Conservation (phyloP, 1,140 invertebrate genomes). For the Sipha flava region DNA sequence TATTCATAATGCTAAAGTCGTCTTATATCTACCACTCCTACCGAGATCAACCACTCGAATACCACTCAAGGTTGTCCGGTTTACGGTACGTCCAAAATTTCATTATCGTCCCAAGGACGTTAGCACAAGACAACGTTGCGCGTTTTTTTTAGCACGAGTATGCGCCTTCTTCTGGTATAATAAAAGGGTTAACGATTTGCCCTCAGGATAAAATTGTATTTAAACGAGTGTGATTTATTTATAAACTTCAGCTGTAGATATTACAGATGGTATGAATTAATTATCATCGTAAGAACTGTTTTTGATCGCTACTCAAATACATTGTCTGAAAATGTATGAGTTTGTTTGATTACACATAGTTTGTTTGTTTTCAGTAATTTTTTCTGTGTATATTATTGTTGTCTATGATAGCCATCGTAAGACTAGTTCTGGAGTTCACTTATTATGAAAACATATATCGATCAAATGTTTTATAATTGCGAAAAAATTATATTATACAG, state of each 20-base stretch:
- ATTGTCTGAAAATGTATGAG: background rate
- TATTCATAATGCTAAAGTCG: background rate
- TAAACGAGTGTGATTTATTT: background rate
- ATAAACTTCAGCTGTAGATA: background rate
- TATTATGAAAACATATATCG: background rate
- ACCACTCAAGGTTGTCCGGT: constrained; percentile 22
- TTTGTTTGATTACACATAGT: background rate
- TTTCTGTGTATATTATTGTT: background rate
- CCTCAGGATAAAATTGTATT: background rate
- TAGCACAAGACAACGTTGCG: background rate
- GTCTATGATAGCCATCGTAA: background rate
- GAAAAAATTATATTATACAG: no score
- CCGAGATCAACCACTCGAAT: background rate
- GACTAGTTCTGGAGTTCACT: background rate
- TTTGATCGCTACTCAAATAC: background rate
- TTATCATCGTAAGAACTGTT: background rate
- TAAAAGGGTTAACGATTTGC: constrained; percentile 17
- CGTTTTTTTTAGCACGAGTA: background rate
- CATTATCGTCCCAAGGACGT: constrained; percentile 27
- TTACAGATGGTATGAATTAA: background rate
- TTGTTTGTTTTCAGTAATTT: background rate
- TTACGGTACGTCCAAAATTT: constrained; percentile 23
- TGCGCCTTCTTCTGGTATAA: no score
- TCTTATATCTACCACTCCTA: background rate
- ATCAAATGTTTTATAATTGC: no score